These are phyloP conservation scores for Lepas anatifera DNA, from an alignment of 2,888 invertebrate genomes.

Conservation along the genomic window DNA sequence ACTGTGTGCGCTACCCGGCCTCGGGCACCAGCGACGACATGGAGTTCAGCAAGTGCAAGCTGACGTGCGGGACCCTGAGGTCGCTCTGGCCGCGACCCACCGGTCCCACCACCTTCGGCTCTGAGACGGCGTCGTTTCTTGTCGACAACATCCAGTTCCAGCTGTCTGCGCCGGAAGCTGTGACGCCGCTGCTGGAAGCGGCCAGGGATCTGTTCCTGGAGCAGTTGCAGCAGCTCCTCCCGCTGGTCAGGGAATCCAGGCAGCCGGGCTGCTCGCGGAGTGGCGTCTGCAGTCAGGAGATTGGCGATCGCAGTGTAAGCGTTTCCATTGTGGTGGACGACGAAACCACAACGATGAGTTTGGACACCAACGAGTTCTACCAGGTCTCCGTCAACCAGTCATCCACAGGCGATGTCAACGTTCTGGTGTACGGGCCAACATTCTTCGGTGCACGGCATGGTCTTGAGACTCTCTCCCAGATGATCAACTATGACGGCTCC, in stretches of 20 bases:
- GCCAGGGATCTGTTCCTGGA: constrained; percentile 19
- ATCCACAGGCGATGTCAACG: constrained; percentile 4
- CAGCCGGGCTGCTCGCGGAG: no score
- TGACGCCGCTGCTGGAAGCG: constrained; percentile 13
- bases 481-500: constrained; percentile 23
- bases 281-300: no score
- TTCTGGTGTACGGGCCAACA: constrained; percentile 16
- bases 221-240: neutral
- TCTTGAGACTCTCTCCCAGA: constrained; percentile 24
- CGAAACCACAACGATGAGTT: neutral
- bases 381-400: constrained; percentile 14
- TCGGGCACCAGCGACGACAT: neutral
- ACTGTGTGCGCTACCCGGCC: neutral
- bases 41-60: constrained; percentile 39
- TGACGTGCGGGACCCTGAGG: constrained; percentile 54
- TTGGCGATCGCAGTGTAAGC: no score
- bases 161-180: neutral
- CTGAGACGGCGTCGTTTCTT: constrained; percentile 15
- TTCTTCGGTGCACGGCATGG: constrained; percentile 25
- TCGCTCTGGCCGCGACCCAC: constrained; percentile 55
- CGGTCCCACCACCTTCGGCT: constrained; percentile 29
- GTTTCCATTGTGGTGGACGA: no score
- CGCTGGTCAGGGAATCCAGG: neutral
- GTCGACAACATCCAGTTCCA: constrained; percentile 12
- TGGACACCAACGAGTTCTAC: constrained; percentile 19